Percentiles rank a stretch among this genome's conserved stretches.
These are phyloP conservation scores for Notamacropus eugenii DNA, from an alignment of 2,797 vertebrate species.

Conservation along the genomic window DNA sequence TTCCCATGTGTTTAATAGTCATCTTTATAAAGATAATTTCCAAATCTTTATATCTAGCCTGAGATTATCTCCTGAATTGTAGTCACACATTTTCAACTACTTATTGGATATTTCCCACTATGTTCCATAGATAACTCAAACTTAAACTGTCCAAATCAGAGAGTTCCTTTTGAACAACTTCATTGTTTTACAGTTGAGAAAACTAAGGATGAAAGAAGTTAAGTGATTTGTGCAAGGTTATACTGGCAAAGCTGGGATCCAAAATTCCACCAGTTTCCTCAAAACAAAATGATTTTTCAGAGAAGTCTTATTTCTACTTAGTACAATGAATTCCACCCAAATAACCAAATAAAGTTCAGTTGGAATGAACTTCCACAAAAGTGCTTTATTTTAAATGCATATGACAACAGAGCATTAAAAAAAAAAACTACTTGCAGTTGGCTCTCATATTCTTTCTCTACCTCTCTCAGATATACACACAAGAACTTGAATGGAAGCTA, in stretches of 20 bases:
- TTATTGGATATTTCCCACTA: background rate
- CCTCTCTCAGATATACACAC: background rate
- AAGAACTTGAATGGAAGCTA: background rate
- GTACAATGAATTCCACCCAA: background rate
- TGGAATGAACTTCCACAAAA: background rate
- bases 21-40: background rate
- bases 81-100: background rate
- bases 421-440: background rate
- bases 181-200: background rate
- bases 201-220: background rate
- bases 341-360: background rate
- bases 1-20: background rate
- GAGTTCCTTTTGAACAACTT: background rate
- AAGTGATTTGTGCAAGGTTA: background rate
- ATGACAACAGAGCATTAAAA: background rate
- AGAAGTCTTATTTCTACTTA: background rate
- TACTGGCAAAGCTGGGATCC: background rate
- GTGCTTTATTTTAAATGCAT: background rate
- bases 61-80: background rate
- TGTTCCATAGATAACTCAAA: background rate
- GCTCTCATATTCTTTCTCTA: background rate
- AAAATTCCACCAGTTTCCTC: background rate
- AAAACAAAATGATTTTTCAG: background rate
- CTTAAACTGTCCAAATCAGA: background rate
- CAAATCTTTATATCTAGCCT: background rate